A percentile compares a stretch with the other conserved stretches of the same genome.
Conservation (phyloP, 2,888 invertebrate genomes). For the Aproaerema taeniolella region DNA sequence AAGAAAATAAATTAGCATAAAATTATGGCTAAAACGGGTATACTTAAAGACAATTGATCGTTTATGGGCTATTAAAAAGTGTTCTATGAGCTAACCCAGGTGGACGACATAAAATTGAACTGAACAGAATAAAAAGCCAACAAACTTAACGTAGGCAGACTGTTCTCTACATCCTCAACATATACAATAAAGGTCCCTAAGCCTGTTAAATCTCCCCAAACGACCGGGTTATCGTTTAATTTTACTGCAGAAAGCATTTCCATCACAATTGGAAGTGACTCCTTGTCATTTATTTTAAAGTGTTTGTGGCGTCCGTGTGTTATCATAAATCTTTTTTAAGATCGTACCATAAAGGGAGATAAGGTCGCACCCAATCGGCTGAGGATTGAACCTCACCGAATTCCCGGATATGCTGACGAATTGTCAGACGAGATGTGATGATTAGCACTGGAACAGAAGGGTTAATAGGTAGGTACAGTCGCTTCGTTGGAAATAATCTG, state of each 20-base stretch:
- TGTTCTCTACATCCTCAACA: too few species aligned
- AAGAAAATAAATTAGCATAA: too few species aligned
- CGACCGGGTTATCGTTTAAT: conserved; percentile 75
- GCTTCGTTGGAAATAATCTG: too few species aligned
- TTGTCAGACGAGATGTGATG: conserved; percentile 42
- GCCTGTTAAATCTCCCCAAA: conserved; percentile 73
- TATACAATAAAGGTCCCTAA: conserved; percentile 64
- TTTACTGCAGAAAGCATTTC: conserved; percentile 77
- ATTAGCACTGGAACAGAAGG: conserved; percentile 25
- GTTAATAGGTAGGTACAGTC: conserved; percentile 28
- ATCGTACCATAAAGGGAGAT: conserved; percentile 73
- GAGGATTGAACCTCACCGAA: conserved; percentile 67
- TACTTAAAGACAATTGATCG: too few species aligned
- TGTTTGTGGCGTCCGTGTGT: conserved; percentile 65
- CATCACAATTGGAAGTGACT: conserved; percentile 76
- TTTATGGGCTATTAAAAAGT: too few species aligned
- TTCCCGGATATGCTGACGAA: conserved; percentile 63
- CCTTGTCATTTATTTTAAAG: conserved; percentile 76
- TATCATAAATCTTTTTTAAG: conserved; percentile 78
- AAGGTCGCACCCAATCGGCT: conserved; percentile 72
- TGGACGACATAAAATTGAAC: conserved; percentile 47
- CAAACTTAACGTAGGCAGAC: conserved; percentile 50
- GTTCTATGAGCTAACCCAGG: too few species aligned
- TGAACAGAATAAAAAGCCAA: conserved; percentile 39
- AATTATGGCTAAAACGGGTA: too few species aligned